A percentile compares a stretch with the other conserved stretches of the same genome.
These are phyloP conservation scores for Beris morrisii DNA, from an alignment of 2,888 invertebrate genomes.

Conservation along the genomic window DNA sequence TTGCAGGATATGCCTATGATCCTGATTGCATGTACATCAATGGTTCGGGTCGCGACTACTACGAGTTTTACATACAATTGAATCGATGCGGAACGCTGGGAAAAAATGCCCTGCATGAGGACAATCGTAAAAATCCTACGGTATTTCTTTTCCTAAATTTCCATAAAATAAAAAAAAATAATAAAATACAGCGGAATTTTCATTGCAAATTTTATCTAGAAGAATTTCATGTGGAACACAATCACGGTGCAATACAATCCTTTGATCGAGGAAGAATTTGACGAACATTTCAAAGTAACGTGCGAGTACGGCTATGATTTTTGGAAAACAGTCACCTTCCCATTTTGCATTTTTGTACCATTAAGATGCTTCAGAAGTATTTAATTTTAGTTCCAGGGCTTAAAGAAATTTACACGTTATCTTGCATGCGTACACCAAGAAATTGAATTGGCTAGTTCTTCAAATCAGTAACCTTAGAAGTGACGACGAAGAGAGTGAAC, in stretches of 20 bases:
- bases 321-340: conserved; percentile 95
- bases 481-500: too few species aligned
- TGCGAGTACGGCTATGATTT: conserved; percentile 96
- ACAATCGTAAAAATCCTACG: conserved; percentile 81
- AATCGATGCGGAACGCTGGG: conserved; percentile 91
- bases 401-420: too few species aligned
- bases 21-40: conserved; percentile 95
- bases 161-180: conserved; percentile 26
- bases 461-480: too few species aligned
- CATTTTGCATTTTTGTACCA: too few species aligned
- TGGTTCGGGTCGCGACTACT: conserved; percentile 87
- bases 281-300: conserved; percentile 93
- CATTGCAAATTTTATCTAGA: conserved; percentile 58
- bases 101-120: conserved; percentile 83
- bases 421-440: too few species aligned
- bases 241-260: conserved; percentile 93
- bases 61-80: conserved; percentile 90
- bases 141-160: conserved; percentile 57
- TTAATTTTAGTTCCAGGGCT: too few species aligned
- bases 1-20: conserved; percentile 84
- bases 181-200: too few species aligned
- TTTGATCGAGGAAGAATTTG: conserved; percentile 89
- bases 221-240: conserved; percentile 97
- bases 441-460: too few species aligned
- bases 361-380: too few species aligned